Base-by-base conservation (phyloP, 92 coral and sea anemone species). In the Phenganax subtilis region DNA sequence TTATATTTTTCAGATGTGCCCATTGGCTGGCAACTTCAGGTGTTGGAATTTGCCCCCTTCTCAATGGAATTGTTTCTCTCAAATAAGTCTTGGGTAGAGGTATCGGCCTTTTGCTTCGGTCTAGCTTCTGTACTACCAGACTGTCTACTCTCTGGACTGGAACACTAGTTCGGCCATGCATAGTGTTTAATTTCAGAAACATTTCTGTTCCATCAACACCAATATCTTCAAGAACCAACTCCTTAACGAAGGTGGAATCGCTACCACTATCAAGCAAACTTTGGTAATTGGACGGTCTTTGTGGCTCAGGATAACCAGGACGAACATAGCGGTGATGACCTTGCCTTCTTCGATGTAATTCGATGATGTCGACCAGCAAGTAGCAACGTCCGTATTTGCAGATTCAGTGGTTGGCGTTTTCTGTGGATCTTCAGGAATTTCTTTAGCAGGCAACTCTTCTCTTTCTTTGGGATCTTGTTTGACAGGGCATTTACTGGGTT, bases 111-210 rank as follows among this genome's bases (percentile, higher is more conserved):
- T 47, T 1, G 52, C 12, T 47, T 69, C 75, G 11, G 52, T 30
- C 75, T 20, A 20, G 25, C 25, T 20, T 10, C 75, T 80, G 62
- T 25, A 80, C 87, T 12, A 87, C 69, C 59, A 85, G 16, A 16
- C 86, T 85, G 8, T 85, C 84, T 12, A 87, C 44, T 54, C 55
- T 84, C 79, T 81, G 83, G 10, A 64, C 90, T 17, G 80, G 85
- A 12, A 80, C 67, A 16, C 76, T 66, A 5, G 82, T 52, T 30
- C 57, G 11, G 28, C 85, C 87, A 28, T 68, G 82, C 90, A 84
- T 87, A 7, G 86, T 85, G 15, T 54, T 75, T 14, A 75, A 54
- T 57, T 75, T 56, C 47, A 75, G 80, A 29, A 51, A 57, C 17
- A 27, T 53, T 54, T 75, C 80, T 15, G 58, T 54, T n/a, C 80